Evolutionary conservation across 1,140 invertebrate species (phyloP).

Genomic region (Drosophila biarmipes): DNA sequence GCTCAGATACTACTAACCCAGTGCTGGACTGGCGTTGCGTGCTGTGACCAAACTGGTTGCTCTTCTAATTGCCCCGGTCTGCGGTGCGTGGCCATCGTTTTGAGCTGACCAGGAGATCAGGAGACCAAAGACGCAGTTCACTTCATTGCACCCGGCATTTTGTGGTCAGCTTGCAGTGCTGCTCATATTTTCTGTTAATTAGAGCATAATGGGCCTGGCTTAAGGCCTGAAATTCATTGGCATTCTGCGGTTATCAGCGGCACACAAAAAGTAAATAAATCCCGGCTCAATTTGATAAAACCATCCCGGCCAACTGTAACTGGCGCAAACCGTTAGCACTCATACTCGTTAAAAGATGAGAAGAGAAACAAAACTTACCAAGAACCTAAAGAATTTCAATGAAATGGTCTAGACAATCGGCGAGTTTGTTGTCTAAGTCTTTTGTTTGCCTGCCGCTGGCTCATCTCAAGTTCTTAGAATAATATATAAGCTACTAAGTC

Average conservation of each 20-base stretch:
- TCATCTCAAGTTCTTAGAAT: conserved; percentile 58
- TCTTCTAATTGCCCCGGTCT: conserved; percentile 67
- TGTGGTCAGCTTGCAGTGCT: conserved; percentile 59
- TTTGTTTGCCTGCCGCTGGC: conserved; percentile 48
- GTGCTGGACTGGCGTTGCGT: conserved; percentile 59
- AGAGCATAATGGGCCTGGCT: conserved; percentile 55
- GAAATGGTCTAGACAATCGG: conserved; percentile 53
- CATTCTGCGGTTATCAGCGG: conserved; percentile 55
- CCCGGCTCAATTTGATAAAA: conserved; percentile 14
- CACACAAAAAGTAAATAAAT: conserved; percentile 21
- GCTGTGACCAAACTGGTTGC: conserved; percentile 72
- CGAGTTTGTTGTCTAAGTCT: conserved; percentile 75
- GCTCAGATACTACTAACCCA: conserved; percentile 69
- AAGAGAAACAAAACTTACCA: conserved; percentile 28
- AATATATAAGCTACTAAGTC: conserved; percentile 21
- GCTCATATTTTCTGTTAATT: conserved; percentile 63
- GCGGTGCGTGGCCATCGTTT: conserved; percentile 14
- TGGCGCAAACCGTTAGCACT: conserved; percentile 51
- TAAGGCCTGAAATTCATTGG: conserved; percentile 32
- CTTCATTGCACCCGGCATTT: conserved; percentile 55
- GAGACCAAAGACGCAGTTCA: conserved; percentile 33
- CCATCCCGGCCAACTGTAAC: conserved; percentile 53
- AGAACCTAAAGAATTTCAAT: conserved; percentile 65
- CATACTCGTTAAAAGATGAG: conserved; percentile 6
- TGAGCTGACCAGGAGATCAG: conserved; percentile 28